Percentiles rank a stretch among this genome's conserved stretches.
These are phyloP conservation scores for Aradus depressus DNA, from an alignment of 2,888 invertebrate genomes.

Conservation along the genomic window DNA sequence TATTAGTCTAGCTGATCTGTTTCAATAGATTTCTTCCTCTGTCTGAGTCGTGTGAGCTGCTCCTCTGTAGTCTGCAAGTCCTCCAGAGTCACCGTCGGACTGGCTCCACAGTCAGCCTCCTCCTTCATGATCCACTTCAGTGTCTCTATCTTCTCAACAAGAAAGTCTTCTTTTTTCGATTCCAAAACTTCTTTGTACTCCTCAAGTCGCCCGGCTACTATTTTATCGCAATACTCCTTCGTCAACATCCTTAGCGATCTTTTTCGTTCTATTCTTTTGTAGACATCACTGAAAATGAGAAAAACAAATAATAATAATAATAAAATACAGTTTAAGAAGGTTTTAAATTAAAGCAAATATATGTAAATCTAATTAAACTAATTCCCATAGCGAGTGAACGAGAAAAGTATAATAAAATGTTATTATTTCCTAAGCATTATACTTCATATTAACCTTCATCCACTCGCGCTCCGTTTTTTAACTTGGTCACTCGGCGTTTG, in stretches of 20 bases:
- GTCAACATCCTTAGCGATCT: constrained; percentile 60
- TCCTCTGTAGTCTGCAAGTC: constrained; percentile 51
- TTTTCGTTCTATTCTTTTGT: constrained; percentile 31
- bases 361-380: too few relatives aligned
- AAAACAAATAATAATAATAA: constrained; percentile 13
- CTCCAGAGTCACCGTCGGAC: constrained; percentile 53
- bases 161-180: constrained; percentile 58
- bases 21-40: constrained; percentile 15
- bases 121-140: constrained; percentile 63
- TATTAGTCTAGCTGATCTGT: neutral
- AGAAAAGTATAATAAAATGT: too few relatives aligned
- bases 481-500: too few relatives aligned
- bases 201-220: constrained; percentile 51
- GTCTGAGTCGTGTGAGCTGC: constrained; percentile 40
- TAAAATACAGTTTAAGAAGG: too few relatives aligned
- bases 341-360: too few relatives aligned
- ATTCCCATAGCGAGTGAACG: too few relatives aligned
- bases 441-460: too few relatives aligned
- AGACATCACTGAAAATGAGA: constrained; percentile 38
- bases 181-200: constrained; percentile 55
- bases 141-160: constrained; percentile 58
- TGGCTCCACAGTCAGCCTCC: constrained; percentile 53
- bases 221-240: constrained; percentile 55
- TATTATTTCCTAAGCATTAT: too few relatives aligned
- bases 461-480: too few relatives aligned